These are phyloP conservation scores for Platygyra sinensis DNA, from an alignment of 64 coral and sea anemone species.

Conservation along the genomic window DNA sequence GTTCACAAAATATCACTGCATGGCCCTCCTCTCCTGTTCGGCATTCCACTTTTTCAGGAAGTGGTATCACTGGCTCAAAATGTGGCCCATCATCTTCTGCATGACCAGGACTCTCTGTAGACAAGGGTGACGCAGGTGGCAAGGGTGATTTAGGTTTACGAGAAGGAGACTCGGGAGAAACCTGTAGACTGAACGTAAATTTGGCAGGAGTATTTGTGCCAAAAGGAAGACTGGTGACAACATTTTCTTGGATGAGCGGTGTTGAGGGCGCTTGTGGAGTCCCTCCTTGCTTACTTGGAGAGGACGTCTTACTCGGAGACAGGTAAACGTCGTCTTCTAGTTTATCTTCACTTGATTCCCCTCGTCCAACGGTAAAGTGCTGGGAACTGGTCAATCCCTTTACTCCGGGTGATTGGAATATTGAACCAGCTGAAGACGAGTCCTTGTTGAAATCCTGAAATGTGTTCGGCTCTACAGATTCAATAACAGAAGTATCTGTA, in stretches of 20 bases:
- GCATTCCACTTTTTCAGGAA: constrained; percentile 74
- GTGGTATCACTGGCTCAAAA: constrained; percentile 87
- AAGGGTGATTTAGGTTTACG: constrained; percentile 19
- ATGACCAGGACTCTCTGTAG: constrained; percentile 25
- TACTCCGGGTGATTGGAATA: not conserved
- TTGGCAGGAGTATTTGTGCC: constrained; percentile 24
- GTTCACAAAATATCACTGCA: constrained; percentile 63
- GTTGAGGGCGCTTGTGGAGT: not conserved
- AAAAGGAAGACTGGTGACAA: constrained; percentile 16
- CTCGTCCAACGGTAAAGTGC: constrained; percentile 79
- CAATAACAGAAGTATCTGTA: not conserved
- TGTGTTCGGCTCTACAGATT: not conserved
- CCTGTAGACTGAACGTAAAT: constrained; percentile 53
- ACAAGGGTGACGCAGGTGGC: constrained; percentile 15
- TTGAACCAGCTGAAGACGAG: not conserved
- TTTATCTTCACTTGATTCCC: constrained; percentile 49
- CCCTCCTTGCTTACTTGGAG: constrained; percentile 15
- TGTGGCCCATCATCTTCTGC: constrained; percentile 74
- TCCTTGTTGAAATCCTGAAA: constrained; percentile 9
- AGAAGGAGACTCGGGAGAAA: not conserved
- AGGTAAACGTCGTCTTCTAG: constrained; percentile 44
- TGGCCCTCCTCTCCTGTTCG: constrained; percentile 88
- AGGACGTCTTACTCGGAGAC: constrained; percentile 64
- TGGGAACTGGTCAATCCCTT: not conserved
- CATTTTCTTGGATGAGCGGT: not conserved